Base-by-base conservation (phyloP, 1,140 invertebrate species). In the Megalonaias nervosa region DNA sequence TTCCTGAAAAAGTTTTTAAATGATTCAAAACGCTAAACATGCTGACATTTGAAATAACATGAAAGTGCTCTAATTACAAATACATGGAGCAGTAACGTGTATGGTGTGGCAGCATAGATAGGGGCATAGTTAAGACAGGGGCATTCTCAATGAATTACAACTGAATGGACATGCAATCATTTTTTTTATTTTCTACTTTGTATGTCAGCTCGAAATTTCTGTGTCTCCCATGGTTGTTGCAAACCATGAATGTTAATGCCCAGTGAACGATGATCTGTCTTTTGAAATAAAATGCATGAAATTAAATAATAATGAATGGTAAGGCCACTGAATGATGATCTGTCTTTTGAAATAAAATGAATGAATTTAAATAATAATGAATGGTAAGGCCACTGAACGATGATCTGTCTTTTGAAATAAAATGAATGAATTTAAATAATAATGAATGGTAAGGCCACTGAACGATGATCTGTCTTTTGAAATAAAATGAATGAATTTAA, bases 21-120 rank as follows among this genome's bases (percentile, higher is more conserved):
- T 57, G 91, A 91, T 82, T 93, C 93, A 1, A 93, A 90, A 84
- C 89, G 92, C 78, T 88, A 93, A 68, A 93, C 86, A 9, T 91
- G 89, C 75, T 92, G 93, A n/a, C 94, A 83, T 93, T 93, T 93
- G 3, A 93, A 92, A 48, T 91, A 91, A 61, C 2, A 19, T 17
- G 60, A 61, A 61, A 61, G 21, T 48, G 38, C 13, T 3, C 23
- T 9, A 12, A 62, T 62, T 62, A 62, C 0, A 19, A 62, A 62
- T n/a, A 62, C 19, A n/a, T 14, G 19, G 9, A 62, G 23, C 2
- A 19, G 60, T 12, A 61, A 62, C 23, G 6, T n/a, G 19, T 11
- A 23, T 0, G 4, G 19, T 5, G 60, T 62, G 23, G 60, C 19
- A 62, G 60, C 23, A 5, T 9, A 62, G 4, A 62, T 62, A 9